A percentile compares a stretch with the other conserved stretches of the same genome.
These are phyloP conservation scores for Trichomalopsis sarcophagae DNA, from an alignment of 1,140 invertebrate genomes.

Conservation along the genomic window DNA sequence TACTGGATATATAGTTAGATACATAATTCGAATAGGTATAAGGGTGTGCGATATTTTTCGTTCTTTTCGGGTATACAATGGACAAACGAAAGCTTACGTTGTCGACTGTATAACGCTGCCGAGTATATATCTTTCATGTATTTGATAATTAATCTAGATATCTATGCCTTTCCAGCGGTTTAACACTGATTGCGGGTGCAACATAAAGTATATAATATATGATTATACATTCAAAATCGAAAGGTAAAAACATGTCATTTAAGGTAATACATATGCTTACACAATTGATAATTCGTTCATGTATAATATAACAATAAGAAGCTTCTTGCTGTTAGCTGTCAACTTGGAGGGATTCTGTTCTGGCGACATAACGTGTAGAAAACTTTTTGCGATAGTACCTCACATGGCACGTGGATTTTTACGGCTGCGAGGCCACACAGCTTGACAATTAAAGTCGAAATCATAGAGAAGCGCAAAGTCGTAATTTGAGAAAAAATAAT, in stretches of 20 bases:
- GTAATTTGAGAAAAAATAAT: constrained; percentile 12
- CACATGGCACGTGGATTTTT: constrained; percentile 61
- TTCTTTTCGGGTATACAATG: not conserved
- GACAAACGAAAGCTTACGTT: not conserved
- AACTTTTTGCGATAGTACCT: constrained; percentile 54
- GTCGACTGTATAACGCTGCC: not conserved
- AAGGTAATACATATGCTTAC: constrained; percentile 57
- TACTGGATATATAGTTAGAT: not conserved
- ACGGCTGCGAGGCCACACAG: constrained; percentile 68
- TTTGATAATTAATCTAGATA: constrained; percentile 35
- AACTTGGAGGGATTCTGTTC: constrained; percentile 58
- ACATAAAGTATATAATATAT: constrained; percentile 57
- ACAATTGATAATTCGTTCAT: constrained; percentile 59
- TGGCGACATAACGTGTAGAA: constrained; percentile 54
- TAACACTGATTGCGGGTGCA: constrained; percentile 64
- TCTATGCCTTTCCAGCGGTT: constrained; percentile 51
- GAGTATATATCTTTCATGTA: not conserved
- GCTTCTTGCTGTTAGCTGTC: constrained; percentile 62
- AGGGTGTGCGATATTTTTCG: not conserved
- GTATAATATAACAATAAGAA: constrained; percentile 58
- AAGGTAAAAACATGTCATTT: constrained; percentile 62
- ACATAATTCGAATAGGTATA: not conserved
- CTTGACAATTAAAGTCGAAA: constrained; percentile 34
- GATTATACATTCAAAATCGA: constrained; percentile 62
- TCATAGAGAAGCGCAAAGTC: not conserved